A percentile compares a stretch with the other conserved stretches of the same genome.
These are phyloP conservation scores for Telmatherina bonti DNA, from an alignment of 2,797 vertebrate species.

Conservation along the genomic window DNA sequence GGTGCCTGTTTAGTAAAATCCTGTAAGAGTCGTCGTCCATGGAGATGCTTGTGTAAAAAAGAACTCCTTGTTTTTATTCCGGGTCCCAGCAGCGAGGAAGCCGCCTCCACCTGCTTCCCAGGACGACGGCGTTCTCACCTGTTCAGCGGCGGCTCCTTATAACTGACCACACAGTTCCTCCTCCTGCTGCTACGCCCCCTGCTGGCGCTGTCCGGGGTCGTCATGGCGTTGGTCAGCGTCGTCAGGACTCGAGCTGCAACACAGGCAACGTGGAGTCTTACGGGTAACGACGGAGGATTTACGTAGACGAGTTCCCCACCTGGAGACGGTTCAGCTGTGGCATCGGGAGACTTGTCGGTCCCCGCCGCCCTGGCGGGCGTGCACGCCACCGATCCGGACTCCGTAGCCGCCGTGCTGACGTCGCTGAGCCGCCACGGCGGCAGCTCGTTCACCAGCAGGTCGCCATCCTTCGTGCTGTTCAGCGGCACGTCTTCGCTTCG, in stretches of 20 bases:
- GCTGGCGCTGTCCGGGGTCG: conserved; percentile 25
- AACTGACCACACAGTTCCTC: conserved; percentile 60
- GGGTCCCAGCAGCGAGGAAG: too few relatives aligned
- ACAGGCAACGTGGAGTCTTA: not conserved
- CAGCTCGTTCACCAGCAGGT: conserved; percentile 68
- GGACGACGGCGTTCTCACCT: conserved; percentile 54
- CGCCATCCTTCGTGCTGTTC: not conserved
- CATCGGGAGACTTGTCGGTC: conserved; percentile 28
- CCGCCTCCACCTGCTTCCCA: not conserved
- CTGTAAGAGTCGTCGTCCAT: too few relatives aligned
- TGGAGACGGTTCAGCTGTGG: conserved; percentile 41
- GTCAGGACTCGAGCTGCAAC: conserved; percentile 68
- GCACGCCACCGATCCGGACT: conserved; percentile 9
- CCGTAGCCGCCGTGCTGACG: conserved; percentile 11
- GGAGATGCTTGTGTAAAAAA: too few relatives aligned
- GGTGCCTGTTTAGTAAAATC: too few relatives aligned
- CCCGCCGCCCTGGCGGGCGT: conserved; percentile 35
- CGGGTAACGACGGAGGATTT: too few relatives aligned
- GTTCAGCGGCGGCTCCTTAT: conserved; percentile 81
- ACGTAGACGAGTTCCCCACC: conserved; percentile 46
- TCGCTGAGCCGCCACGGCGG: conserved; percentile 71
- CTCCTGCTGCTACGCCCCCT: conserved; percentile 59
- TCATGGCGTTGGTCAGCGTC: conserved; percentile 74
- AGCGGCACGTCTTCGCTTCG: not conserved
- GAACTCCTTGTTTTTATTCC: too few relatives aligned